Evolutionary conservation across 2,113 vertebrate species (phyloP).

Genomic region (Polyodon spathula): DNA sequence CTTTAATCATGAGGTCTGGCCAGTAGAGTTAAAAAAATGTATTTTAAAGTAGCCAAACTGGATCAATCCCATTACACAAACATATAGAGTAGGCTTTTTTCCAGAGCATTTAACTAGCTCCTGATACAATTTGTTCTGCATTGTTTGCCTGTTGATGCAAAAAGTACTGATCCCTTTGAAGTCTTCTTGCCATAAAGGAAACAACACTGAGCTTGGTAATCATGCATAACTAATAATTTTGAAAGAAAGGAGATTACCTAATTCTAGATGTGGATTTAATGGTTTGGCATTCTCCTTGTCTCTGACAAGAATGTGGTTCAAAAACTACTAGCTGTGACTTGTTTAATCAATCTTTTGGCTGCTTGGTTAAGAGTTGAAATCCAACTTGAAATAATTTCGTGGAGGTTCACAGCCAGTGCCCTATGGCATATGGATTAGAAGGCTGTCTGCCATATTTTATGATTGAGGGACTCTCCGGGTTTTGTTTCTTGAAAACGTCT

Average conservation of each 20-base stretch:
- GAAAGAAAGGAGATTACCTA: constrained; percentile 17
- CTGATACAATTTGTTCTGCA: constrained; percentile 47
- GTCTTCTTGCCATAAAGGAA: constrained; percentile 38
- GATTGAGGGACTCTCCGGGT: constrained; percentile 22
- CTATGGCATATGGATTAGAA: constrained; percentile 16
- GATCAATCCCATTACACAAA: constrained; percentile 33
- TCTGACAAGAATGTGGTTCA: constrained; percentile 18
- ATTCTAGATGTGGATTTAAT: constrained; percentile 22
- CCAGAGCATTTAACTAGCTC: constrained; percentile 40
- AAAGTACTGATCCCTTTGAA: constrained; percentile 48
- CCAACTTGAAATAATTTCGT: constrained; percentile 13
- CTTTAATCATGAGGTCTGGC: constrained; percentile 33
- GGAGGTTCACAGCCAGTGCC: constrained; percentile 12
- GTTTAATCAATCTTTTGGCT: constrained; percentile 17
- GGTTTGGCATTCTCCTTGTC: constrained; percentile 1
- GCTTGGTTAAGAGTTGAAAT: constrained; percentile 15
- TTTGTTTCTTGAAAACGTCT: constrained; percentile 7
- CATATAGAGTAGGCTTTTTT: constrained; percentile 39
- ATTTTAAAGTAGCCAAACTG: constrained; percentile 24
- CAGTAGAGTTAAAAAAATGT: constrained; percentile 20
- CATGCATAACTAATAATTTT: constrained; percentile 23
- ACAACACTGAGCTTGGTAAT: constrained; percentile 26
- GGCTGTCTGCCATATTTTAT: constrained; percentile 11
- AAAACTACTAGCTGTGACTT: constrained; percentile 9
- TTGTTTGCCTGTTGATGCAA: constrained; percentile 42